Percentiles rank a stretch among this genome's conserved stretches.
These are phyloP conservation scores for Oncorhynchus gorbuscha DNA, from an alignment of 2,113 vertebrate species.

Conservation along the genomic window DNA sequence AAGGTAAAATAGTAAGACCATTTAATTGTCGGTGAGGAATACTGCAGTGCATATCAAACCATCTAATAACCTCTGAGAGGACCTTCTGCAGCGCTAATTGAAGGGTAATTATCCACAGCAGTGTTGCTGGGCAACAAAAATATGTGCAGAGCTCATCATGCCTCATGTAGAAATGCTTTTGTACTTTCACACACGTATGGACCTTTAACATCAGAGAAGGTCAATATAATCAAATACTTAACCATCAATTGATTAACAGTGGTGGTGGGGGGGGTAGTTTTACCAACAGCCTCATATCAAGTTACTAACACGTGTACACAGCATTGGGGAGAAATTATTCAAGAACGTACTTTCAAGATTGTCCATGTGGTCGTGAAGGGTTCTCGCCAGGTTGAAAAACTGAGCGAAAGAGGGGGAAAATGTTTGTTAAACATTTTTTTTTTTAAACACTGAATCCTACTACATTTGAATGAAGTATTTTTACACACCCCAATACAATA, in stretches of 20 bases:
- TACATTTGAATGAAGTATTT: constrained; percentile 1
- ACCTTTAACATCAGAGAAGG: not conserved
- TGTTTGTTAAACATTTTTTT: no score
- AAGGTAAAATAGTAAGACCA: no score
- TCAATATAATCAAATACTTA: not conserved
- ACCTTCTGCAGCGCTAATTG: not conserved
- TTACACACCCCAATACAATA: not conserved
- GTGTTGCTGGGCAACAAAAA: not conserved
- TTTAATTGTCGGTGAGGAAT: no score
- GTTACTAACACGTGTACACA: not conserved
- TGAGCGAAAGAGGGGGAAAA: constrained; percentile 77
- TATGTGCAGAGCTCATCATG: not conserved
- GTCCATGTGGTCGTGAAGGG: constrained; percentile 98
- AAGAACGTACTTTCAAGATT: constrained; percentile 92
- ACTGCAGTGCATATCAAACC: not conserved
- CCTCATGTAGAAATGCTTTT: not conserved
- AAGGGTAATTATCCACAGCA: not conserved
- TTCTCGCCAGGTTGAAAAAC: constrained; percentile 99
- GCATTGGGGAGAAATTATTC: constrained; percentile 21
- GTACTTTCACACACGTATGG: not conserved
- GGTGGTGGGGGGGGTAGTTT: not conserved
- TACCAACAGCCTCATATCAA: not conserved
- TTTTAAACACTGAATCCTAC: constrained; percentile 1
- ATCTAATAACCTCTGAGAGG: not conserved
- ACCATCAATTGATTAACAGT: not conserved